A percentile compares a stretch with the other conserved stretches of the same genome.
Evolutionary conservation across 2,888 invertebrate genomes (phyloP).

Genomic region (Lacanobia oleracea): DNA sequence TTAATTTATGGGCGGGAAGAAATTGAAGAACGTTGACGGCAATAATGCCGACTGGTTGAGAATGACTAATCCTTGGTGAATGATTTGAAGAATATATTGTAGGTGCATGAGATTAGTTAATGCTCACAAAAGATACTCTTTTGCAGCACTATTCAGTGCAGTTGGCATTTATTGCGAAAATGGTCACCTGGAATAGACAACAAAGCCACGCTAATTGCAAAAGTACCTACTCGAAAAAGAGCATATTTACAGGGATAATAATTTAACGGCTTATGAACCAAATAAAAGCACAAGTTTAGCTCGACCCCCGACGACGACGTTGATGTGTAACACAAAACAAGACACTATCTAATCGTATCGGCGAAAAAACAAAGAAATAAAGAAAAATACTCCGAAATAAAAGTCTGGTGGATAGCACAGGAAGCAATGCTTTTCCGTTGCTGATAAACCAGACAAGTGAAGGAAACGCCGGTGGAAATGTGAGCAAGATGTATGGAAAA

Average conservation of each 20-base stretch:
- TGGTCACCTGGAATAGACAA: neutral
- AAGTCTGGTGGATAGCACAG: conserved; percentile 80
- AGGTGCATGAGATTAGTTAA: neutral
- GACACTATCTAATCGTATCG: conserved; percentile 73
- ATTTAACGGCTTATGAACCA: neutral
- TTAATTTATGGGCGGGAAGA: conserved; percentile 81
- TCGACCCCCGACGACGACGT: conserved; percentile 36
- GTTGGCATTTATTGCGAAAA: neutral
- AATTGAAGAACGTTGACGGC: conserved; percentile 66
- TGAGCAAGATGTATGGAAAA: conserved; percentile 83
- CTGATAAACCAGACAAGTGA: conserved; percentile 86
- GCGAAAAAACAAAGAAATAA: conserved; percentile 70
- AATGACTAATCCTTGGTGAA: conserved; percentile 72
- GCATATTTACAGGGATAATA: neutral
- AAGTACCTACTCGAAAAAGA: neutral
- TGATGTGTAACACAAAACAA: conserved; percentile 71
- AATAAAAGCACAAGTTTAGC: conserved; percentile 27
- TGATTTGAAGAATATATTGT: conserved; percentile 43
- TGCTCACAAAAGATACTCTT: neutral
- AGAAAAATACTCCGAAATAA: conserved; percentile 71
- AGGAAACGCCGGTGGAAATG: conserved; percentile 83
- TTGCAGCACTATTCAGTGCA: neutral
- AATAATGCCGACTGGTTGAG: conserved; percentile 62
- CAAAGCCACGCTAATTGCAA: neutral
- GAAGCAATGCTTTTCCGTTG: conserved; percentile 85